These are phyloP conservation scores for Dicycla oo DNA, from an alignment of 2,888 invertebrate genomes.

Conservation along the genomic window DNA sequence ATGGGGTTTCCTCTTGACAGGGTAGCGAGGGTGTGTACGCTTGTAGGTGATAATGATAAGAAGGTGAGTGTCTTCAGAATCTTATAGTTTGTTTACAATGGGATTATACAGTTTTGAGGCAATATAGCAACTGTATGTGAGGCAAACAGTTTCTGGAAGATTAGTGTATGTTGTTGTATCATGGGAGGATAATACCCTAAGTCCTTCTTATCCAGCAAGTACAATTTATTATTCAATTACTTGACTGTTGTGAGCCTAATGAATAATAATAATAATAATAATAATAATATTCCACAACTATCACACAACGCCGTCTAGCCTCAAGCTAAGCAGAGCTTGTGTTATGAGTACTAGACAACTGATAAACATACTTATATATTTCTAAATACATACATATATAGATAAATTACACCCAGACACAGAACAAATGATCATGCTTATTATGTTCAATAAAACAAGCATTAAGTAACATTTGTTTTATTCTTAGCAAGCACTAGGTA, in stretches of 20 bases:
- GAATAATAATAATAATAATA: no score
- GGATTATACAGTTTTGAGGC: not conserved
- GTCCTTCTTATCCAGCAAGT: not conserved
- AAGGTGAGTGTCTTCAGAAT: conserved; percentile 90
- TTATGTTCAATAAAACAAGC: no score
- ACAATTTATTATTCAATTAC: not conserved
- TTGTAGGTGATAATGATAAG: conserved; percentile 95
- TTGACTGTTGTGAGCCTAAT: not conserved
- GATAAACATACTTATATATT: no score
- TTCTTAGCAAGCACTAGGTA: no score
- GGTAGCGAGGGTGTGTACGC: conserved; percentile 94
- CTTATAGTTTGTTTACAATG: not conserved
- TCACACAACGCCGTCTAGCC: no score
- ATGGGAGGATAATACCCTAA: not conserved
- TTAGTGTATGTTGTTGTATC: not conserved
- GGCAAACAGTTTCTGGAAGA: not conserved
- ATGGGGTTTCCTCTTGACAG: conserved; percentile 97
- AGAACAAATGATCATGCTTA: no score
- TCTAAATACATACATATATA: no score
- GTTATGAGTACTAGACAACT: no score
- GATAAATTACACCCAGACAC: no score
- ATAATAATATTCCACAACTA: no score
- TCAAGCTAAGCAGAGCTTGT: no score
- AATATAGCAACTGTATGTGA: not conserved
- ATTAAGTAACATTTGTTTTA: no score